A percentile compares a stretch with the other conserved stretches of the same genome.
Evolutionary conservation across 2,797 vertebrate species (phyloP).

Genomic region (Coranthus polyacanthus): DNA sequence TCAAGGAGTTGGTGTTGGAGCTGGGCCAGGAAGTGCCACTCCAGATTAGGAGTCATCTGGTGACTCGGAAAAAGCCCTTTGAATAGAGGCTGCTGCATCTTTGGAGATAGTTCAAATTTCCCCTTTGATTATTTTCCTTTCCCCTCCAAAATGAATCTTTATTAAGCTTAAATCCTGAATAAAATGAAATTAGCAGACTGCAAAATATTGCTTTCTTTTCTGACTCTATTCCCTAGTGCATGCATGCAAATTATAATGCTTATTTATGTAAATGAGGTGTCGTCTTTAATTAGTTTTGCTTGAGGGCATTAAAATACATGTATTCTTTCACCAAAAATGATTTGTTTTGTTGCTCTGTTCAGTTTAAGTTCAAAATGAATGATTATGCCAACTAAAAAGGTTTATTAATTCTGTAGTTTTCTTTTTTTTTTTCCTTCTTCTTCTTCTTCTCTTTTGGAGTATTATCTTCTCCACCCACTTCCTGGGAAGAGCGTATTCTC

Average conservation of each 20-base stretch:
- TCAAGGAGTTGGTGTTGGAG: slow-evolving; percentile 89
- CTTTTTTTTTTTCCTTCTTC: slow-evolving; percentile 54
- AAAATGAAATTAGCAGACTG: slow-evolving; percentile 92
- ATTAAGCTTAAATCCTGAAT: slow-evolving; percentile 91
- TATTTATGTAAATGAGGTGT: slow-evolving; percentile 92
- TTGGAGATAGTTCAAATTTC: slow-evolving; percentile 90
- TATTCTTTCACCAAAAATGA: slow-evolving; percentile 90
- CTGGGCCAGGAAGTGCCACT: slow-evolving; percentile 86
- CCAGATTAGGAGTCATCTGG: slow-evolving; percentile 88
- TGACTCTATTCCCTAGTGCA: slow-evolving; percentile 87
- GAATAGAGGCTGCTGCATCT: slow-evolving; percentile 87
- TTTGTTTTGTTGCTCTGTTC: slow-evolving; percentile 90
- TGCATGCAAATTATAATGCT: slow-evolving; percentile 92
- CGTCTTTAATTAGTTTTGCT: slow-evolving; percentile 92
- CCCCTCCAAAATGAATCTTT: slow-evolving; percentile 89
- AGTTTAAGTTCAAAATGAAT: slow-evolving; percentile 89
- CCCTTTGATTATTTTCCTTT: slow-evolving; percentile 87
- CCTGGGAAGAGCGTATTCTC: slow-evolving; percentile 71
- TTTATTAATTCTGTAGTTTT: slow-evolving; percentile 86
- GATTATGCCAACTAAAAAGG: slow-evolving; percentile 87
- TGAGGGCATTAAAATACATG: slow-evolving; percentile 92
- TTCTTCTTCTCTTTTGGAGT: slow-evolving; percentile 70
- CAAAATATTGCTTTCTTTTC: slow-evolving; percentile 91
- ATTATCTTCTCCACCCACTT: slow-evolving; percentile 86
- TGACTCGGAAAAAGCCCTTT: slow-evolving; percentile 86